phyloP scores from a whole-genome alignment of 2,888 invertebrate species.

The Melitaea athalia region DNA sequence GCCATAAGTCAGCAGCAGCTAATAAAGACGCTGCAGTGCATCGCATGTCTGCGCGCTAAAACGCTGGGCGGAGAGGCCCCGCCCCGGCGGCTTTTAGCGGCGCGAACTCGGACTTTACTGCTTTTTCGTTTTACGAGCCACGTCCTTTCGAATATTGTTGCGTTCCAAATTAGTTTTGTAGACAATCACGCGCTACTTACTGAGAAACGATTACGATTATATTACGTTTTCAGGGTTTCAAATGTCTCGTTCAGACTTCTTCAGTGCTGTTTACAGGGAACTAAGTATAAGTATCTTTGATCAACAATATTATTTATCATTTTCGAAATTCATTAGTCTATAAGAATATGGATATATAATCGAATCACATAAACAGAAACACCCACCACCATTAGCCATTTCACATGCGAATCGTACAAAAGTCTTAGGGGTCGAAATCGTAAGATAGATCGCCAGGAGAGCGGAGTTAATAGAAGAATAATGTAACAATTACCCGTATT shows the following conservation, averaged over 20 bases:
- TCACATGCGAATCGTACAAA: constrained; percentile 13
- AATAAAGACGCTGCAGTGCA: constrained; percentile 68
- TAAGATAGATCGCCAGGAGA: constrained; percentile 66
- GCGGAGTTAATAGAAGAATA: constrained; percentile 80
- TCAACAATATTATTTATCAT: not conserved
- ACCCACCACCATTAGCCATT: not conserved
- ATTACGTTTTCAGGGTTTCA: constrained; percentile 7
- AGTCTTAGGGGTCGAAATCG: constrained; percentile 31
- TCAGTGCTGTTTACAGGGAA: too few relatives aligned
- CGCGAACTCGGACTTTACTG: constrained; percentile 61
- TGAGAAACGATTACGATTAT: constrained; percentile 27
- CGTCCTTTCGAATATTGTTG: constrained; percentile 56
- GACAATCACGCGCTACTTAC: constrained; percentile 46
- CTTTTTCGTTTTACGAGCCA: constrained; percentile 62
- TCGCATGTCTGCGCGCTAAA: constrained; percentile 57
- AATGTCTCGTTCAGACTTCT: not conserved
- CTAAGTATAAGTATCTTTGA: not conserved
- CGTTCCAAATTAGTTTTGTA: constrained; percentile 59
- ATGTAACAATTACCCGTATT: constrained; percentile 79
- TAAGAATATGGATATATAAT: not conserved
- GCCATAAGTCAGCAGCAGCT: constrained; percentile 54
- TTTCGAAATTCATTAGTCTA: not conserved
- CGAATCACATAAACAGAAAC: not conserved
- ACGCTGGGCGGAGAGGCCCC: constrained; percentile 71
- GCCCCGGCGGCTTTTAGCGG: constrained; percentile 66